Percentiles rank a stretch among this genome's conserved stretches.
These are phyloP conservation scores for Hetaerina americana DNA, from an alignment of 1,140 invertebrate species.

Conservation along the genomic window DNA sequence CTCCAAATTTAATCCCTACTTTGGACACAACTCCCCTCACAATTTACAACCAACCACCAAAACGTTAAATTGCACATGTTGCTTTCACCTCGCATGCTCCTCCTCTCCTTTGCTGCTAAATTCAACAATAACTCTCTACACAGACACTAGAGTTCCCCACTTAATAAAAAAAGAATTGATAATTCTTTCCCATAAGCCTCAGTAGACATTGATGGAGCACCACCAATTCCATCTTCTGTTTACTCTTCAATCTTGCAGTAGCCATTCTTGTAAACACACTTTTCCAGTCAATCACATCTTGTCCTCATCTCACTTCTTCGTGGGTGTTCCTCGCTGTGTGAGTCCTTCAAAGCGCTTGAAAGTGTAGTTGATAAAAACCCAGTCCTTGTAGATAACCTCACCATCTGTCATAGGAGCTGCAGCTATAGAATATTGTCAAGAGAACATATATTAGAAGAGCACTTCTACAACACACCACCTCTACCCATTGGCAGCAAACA, in stretches of 20 bases:
- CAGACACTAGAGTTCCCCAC: no score
- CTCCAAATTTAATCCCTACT: neutral
- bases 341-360: conserved; percentile 97
- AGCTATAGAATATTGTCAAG: conserved; percentile 48
- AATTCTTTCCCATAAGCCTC: no score
- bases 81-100: neutral
- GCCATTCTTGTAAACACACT: no score
- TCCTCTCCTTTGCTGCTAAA: neutral
- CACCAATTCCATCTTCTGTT: neutral
- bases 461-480: no score
- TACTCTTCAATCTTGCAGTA: neutral
- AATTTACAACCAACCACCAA: neutral
- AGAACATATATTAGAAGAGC: no score
- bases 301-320: conserved; percentile 43
- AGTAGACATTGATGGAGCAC: neutral
- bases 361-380: conserved; percentile 99
- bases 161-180: neutral
- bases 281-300: neutral
- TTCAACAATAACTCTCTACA: neutral
- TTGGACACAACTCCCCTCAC: neutral
- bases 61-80: neutral
- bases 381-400: conserved; percentile 86
- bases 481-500: no score
- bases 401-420: conserved; percentile 60
- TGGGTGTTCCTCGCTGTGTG: conserved; percentile 70